Conservation (phyloP, 2,797 vertebrate genomes). For the Fringilla coelebs region DNA sequence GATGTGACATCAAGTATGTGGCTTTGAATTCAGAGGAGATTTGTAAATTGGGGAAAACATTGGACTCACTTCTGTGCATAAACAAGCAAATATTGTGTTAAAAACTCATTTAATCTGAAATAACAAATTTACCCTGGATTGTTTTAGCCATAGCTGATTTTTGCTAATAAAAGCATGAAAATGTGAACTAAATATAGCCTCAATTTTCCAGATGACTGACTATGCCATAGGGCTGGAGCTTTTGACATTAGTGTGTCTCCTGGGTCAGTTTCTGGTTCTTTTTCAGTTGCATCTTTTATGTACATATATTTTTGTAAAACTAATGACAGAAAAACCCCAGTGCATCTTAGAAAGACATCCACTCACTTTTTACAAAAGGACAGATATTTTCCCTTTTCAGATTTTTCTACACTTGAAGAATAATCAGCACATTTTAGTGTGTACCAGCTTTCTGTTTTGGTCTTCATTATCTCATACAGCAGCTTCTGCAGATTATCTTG, state of each 20-base stretch:
- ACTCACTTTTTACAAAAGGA: not conserved
- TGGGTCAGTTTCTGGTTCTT: not conserved
- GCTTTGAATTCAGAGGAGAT: not conserved
- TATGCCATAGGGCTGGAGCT: constrained; percentile 35
- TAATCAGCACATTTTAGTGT: not conserved
- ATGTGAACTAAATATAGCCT: constrained; percentile 47
- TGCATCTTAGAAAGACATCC: not conserved
- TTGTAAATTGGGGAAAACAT: not conserved
- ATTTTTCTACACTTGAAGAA: not conserved
- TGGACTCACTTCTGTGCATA: not conserved
- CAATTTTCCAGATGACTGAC: constrained; percentile 49
- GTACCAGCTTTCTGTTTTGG: not conserved
- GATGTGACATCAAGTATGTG: not conserved
- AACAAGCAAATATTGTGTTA: not conserved
- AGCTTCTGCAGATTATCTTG: not conserved
- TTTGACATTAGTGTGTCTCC: not conserved
- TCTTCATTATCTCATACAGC: not conserved
- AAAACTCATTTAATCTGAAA: constrained; percentile 26
- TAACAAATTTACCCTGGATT: constrained; percentile 23
- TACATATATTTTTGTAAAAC: not conserved
- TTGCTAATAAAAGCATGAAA: constrained; percentile 57
- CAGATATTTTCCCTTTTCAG: not conserved
- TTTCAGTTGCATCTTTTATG: not conserved
- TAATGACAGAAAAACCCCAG: not conserved
- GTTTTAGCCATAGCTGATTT: constrained; percentile 14